Percentiles rank a stretch among this genome's conserved stretches.
Evolutionary conservation across 2,888 invertebrate species (phyloP).

Genomic region (Lasioglossum villosulum): DNA sequence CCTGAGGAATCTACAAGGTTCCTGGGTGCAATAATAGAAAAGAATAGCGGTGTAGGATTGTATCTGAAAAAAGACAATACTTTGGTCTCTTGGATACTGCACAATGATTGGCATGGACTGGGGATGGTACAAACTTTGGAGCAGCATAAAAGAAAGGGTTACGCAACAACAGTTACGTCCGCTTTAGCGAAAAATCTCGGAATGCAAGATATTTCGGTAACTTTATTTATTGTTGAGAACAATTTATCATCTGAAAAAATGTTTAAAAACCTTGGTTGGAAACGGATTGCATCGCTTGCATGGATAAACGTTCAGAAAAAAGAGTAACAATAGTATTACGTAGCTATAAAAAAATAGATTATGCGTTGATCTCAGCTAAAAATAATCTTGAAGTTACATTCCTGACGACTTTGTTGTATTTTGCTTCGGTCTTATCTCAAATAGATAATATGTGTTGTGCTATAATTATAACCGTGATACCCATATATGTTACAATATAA

Average conservation of each 20-base stretch:
- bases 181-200: conserved; percentile 79
- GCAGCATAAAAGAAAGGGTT: conserved; percentile 80
- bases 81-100: conserved; percentile 82
- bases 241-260: conserved; percentile 80
- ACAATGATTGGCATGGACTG: conserved; percentile 79
- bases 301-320: conserved; percentile 17
- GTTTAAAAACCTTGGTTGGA: conserved; percentile 68
- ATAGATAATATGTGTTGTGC: neutral
- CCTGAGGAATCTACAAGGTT: conserved; percentile 70
- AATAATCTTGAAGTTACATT: neutral
- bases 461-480: neutral
- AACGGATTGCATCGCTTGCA: conserved; percentile 12
- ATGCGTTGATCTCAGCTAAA: neutral
- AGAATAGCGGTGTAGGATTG: conserved; percentile 81
- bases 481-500: neutral
- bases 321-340: neutral
- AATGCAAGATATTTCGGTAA: conserved; percentile 75
- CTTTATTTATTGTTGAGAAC: conserved; percentile 76
- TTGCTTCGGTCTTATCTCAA: neutral
- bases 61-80: conserved; percentile 79
- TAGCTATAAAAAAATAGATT: neutral
- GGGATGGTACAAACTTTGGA: conserved; percentile 81
- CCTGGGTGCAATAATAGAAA: conserved; percentile 76
- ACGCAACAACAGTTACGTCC: conserved; percentile 80
- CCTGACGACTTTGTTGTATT: neutral